Conservation (phyloP, 2,888 invertebrate species). For the Cerceris ruficornis region DNA sequence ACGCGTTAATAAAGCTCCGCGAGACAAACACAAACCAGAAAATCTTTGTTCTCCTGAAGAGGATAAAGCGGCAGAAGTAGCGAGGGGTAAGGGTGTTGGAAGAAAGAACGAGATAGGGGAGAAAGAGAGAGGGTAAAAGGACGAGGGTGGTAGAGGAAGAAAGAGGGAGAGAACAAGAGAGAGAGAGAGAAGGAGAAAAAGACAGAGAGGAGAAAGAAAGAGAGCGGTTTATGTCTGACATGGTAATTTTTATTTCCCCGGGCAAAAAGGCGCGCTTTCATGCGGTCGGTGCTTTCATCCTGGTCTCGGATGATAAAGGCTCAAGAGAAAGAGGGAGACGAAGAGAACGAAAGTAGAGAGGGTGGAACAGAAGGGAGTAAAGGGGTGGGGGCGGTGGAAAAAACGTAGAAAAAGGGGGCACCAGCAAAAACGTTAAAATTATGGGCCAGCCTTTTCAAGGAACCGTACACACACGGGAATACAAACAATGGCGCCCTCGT, state of each 20-base stretch:
- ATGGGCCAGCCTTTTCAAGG: constrained; percentile 65
- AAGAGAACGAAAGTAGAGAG: constrained; percentile 9
- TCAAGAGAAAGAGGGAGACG: constrained; percentile 44
- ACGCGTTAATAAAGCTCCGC: constrained; percentile 62
- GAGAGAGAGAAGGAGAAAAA: constrained; percentile 12
- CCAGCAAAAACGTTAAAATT: constrained; percentile 67
- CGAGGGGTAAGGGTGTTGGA: not conserved
- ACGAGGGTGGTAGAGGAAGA: not conserved
- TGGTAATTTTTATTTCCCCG: constrained; percentile 71
- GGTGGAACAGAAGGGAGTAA: not conserved
- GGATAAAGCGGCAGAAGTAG: constrained; percentile 16
- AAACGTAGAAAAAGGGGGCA: constrained; percentile 27
- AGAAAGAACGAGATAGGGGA: constrained; percentile 1
- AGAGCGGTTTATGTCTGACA: constrained; percentile 68
- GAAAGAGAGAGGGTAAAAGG: constrained; percentile 1
- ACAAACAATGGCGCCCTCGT: constrained; percentile 59
- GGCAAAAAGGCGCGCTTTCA: constrained; percentile 70
- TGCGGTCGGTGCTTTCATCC: constrained; percentile 70
- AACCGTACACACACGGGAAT: constrained; percentile 62
- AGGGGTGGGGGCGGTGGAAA: constrained; percentile 10
- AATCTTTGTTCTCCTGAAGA: constrained; percentile 56
- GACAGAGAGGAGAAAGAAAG: constrained; percentile 30
- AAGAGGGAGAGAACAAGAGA: constrained; percentile 3
- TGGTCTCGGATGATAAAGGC: constrained; percentile 67
- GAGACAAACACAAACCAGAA: constrained; percentile 37